Evolutionary conservation across 1,140 invertebrate species (phyloP).

Genomic region (Eumaeus atala): DNA sequence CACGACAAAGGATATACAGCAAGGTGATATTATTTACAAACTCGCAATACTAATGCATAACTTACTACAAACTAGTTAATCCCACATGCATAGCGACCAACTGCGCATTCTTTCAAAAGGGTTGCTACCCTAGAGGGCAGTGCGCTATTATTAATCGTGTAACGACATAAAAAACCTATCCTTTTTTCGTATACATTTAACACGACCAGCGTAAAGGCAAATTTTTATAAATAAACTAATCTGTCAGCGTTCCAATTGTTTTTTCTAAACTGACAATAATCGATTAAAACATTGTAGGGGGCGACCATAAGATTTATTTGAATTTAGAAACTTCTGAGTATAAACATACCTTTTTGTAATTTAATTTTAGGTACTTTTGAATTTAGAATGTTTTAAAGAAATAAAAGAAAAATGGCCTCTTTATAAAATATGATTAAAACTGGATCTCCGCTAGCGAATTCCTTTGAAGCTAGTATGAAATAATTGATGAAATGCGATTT

Average conservation of each 20-base stretch:
- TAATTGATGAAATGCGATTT: slow-evolving; percentile 38
- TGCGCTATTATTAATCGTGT: slow-evolving; percentile 64
- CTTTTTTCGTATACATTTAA: slow-evolving; percentile 30
- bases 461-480: background rate
- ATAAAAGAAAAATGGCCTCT: too few relatives aligned
- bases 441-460: background rate
- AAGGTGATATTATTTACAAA: slow-evolving; percentile 32
- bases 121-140: slow-evolving; percentile 59
- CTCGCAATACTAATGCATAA: slow-evolving; percentile 33
- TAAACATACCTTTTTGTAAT: too few relatives aligned
- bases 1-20: slow-evolving; percentile 1
- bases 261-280: slow-evolving; percentile 24
- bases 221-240: slow-evolving; percentile 28
- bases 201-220: slow-evolving; percentile 20
- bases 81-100: slow-evolving; percentile 52
- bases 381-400: too few relatives aligned
- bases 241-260: background rate
- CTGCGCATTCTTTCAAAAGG: slow-evolving; percentile 65
- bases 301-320: slow-evolving; percentile 1
- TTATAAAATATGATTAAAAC: too few relatives aligned
- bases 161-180: slow-evolving; percentile 42
- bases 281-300: slow-evolving; percentile 46
- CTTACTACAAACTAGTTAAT: slow-evolving; percentile 46
- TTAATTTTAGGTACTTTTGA: too few relatives aligned
- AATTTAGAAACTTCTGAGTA: background rate